A percentile compares a stretch with the other conserved stretches of the same genome.
Evolutionary conservation across 2,888 invertebrate species (phyloP).

Genomic region (Ryuthela nishihirai): DNA sequence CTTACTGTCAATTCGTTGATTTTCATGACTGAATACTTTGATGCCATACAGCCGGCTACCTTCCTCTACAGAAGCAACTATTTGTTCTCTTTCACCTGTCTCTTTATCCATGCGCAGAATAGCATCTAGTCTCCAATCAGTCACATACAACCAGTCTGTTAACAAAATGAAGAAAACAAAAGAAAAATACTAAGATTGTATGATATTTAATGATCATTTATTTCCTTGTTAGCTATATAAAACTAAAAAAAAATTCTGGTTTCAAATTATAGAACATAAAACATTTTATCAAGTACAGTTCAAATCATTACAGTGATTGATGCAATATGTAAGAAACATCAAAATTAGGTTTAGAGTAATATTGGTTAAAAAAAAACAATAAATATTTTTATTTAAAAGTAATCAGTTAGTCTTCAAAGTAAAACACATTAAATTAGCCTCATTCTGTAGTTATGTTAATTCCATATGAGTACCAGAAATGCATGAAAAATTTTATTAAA

Average conservation of each 20-base stretch:
- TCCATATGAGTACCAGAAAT: too few species aligned
- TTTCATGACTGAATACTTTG: slow-evolving; percentile 57
- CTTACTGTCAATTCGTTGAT: slow-evolving; percentile 44
- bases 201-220: not conserved
- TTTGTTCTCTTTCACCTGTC: slow-evolving; percentile 80
- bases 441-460: too few species aligned
- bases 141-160: slow-evolving; percentile 86
- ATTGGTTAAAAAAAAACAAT: too few species aligned
- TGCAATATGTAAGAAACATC: too few species aligned
- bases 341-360: too few species aligned
- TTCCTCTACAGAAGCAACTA: slow-evolving; percentile 81
- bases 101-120: slow-evolving; percentile 85
- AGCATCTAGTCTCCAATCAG: slow-evolving; percentile 94
- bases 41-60: slow-evolving; percentile 88
- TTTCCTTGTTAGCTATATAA: not conserved
- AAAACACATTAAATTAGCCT: too few species aligned
- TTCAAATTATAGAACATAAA: not conserved
- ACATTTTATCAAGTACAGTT: not conserved
- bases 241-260: not conserved
- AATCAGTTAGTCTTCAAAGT: too few species aligned
- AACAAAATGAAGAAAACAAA: slow-evolving; percentile 14
- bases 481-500: too few species aligned
- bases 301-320: too few species aligned
- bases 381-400: too few species aligned
- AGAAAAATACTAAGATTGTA: not conserved